Conservation (phyloP, 1,140 invertebrate species). For the Ips nitidus region DNA sequence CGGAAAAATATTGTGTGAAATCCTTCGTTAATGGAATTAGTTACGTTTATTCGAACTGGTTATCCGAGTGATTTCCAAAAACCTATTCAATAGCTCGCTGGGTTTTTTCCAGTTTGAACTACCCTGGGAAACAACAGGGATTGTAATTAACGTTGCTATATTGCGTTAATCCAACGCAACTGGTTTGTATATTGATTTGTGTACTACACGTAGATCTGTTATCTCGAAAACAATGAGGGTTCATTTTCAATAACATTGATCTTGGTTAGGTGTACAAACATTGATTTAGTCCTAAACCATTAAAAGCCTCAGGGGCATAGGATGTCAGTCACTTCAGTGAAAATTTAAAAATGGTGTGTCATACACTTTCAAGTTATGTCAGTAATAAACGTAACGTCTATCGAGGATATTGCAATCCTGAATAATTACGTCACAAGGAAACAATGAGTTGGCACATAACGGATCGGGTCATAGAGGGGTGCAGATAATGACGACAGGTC, state of each 20-base stretch:
- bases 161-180: not conserved
- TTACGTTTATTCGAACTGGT: not conserved
- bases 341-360: no score
- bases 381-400: no score
- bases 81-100: no score
- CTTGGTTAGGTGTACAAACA: not conserved
- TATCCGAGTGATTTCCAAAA: not conserved
- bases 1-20: constrained; percentile 5
- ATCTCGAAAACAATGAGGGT: not conserved
- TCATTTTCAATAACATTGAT: constrained; percentile 3
- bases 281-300: not conserved
- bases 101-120: not conserved
- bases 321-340: no score
- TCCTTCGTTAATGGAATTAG: not conserved
- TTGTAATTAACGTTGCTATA: not conserved
- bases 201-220: not conserved
- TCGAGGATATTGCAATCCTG: no score
- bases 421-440: no score
- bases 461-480: no score
- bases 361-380: no score
- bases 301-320: no score
- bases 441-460: no score
- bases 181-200: not conserved
- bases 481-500: no score
- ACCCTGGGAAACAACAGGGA: not conserved